A percentile compares a stretch with the other conserved stretches of the same genome.
phyloP scores from a whole-genome alignment of 2,888 invertebrate species.

The Dasysyrphus albostriatus region DNA sequence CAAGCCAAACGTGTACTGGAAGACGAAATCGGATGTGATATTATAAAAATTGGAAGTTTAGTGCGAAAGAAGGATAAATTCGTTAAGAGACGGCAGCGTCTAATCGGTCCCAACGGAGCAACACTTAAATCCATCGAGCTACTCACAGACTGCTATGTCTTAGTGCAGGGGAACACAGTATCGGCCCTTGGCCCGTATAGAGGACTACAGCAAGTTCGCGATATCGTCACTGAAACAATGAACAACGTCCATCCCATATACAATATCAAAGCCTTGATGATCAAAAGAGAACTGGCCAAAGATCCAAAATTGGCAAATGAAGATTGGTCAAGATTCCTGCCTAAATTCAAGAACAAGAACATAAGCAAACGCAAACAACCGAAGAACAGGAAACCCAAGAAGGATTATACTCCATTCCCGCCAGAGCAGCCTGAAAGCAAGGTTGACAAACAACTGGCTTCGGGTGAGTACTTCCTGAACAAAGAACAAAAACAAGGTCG shows the following conservation, averaged over 20 bases:
- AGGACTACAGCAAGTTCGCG: conserved; percentile 93
- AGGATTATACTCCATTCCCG: conserved; percentile 98
- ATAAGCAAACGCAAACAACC: conserved; percentile 94
- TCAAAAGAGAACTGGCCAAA: conserved; percentile 96
- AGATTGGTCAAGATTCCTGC: conserved; percentile 98
- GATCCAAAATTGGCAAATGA: conserved; percentile 96
- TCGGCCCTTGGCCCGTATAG: conserved; percentile 97
- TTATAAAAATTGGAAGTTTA: conserved; percentile 97
- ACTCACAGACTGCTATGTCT: conserved; percentile 97
- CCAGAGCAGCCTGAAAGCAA: conserved; percentile 97
- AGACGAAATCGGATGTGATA: conserved; percentile 96
- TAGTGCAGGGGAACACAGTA: conserved; percentile 99
- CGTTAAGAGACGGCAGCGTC: conserved; percentile 95
- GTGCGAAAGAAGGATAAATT: conserved; percentile 97
- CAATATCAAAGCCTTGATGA: conserved; percentile 98
- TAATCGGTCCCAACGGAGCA: conserved; percentile 99
- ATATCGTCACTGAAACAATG: conserved; percentile 98
- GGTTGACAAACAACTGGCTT: conserved; percentile 95
- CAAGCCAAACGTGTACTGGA: conserved; percentile 94
- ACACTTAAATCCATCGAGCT: conserved; percentile 98
- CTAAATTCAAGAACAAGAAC: conserved; percentile 96
- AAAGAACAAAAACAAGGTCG: conserved; percentile 91
- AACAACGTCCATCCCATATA: conserved; percentile 99
- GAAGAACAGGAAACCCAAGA: conserved; percentile 94
- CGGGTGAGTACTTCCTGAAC: conserved; percentile 98